Evolutionary conservation across 1,140 invertebrate genomes (phyloP).

Genomic region (Steinernema khuongi): DNA sequence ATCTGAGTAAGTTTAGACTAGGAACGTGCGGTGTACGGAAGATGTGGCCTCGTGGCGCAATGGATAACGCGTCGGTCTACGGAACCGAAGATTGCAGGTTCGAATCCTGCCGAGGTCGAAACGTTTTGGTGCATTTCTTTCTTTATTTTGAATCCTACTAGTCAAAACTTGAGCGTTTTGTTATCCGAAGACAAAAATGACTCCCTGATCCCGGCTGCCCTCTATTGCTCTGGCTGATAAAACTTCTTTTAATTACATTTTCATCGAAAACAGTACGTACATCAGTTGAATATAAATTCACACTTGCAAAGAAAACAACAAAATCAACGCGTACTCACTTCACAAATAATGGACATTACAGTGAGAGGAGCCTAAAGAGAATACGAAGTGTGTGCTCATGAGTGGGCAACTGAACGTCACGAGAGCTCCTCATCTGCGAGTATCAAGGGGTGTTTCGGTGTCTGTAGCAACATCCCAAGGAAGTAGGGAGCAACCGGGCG

Average conservation of each 20-base stretch:
- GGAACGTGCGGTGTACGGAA: no score
- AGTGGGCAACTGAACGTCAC: not conserved
- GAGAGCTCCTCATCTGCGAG: not conserved
- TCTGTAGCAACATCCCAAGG: not conserved
- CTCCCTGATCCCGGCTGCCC: not conserved
- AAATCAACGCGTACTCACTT: not conserved
- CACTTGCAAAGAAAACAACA: not conserved
- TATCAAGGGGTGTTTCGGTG: not conserved
- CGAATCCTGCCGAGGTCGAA: no score
- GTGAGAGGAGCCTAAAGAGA: not conserved
- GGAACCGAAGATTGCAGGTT: no score
- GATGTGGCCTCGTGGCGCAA: no score
- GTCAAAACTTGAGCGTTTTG: no score
- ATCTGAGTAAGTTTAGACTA: no score
- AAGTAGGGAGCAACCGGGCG: conserved; percentile 1
- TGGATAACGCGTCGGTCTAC: no score
- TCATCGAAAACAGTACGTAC: conserved; percentile 5
- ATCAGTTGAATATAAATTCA: not conserved
- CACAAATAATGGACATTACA: not conserved
- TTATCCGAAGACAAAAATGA: no score
- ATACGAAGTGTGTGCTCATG: not conserved
- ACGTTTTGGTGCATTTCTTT: no score
- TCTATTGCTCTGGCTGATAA: not conserved
- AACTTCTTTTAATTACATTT: conserved; percentile 9
- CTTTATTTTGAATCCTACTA: no score